phyloP scores from a whole-genome alignment of 2,797 vertebrate species.

The Bryconaethiops microstoma region DNA sequence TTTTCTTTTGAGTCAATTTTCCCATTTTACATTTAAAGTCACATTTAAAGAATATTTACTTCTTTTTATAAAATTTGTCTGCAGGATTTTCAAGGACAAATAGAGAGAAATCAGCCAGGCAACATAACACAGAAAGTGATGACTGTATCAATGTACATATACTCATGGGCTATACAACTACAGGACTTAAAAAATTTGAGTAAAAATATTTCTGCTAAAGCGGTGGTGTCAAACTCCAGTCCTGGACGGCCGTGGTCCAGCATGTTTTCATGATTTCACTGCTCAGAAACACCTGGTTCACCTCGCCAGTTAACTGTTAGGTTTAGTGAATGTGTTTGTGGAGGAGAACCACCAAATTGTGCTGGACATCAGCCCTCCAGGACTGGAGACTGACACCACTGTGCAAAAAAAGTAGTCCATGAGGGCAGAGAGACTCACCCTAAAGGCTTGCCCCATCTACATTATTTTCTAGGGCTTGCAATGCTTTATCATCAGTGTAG shows the following conservation, averaged over 20 bases:
- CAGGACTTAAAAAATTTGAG: not conserved
- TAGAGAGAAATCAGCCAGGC: not conserved
- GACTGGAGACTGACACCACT: too few relatives aligned
- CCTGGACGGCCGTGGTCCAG: too few relatives aligned
- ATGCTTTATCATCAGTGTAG: conserved; percentile 21
- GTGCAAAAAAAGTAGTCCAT: too few relatives aligned
- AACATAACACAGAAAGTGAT: not conserved
- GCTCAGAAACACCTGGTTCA: too few relatives aligned
- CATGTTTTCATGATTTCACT: too few relatives aligned
- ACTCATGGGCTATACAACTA: not conserved
- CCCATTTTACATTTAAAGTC: conserved; percentile 55
- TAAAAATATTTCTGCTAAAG: too few relatives aligned
- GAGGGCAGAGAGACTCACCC: not conserved
- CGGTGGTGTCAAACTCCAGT: too few relatives aligned
- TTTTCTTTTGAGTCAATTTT: conserved; percentile 67
- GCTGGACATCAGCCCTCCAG: too few relatives aligned
- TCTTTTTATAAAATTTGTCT: conserved; percentile 29
- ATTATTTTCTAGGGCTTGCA: conserved; percentile 25
- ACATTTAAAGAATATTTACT: too few relatives aligned
- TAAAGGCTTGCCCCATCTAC: not conserved
- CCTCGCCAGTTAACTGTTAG: too few relatives aligned
- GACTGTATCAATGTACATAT: not conserved
- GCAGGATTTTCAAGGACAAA: conserved; percentile 8
- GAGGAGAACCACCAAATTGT: too few relatives aligned
- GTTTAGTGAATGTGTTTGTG: too few relatives aligned